Conservation (phyloP, 2,113 vertebrate genomes). For the Etia nguti region DNA sequence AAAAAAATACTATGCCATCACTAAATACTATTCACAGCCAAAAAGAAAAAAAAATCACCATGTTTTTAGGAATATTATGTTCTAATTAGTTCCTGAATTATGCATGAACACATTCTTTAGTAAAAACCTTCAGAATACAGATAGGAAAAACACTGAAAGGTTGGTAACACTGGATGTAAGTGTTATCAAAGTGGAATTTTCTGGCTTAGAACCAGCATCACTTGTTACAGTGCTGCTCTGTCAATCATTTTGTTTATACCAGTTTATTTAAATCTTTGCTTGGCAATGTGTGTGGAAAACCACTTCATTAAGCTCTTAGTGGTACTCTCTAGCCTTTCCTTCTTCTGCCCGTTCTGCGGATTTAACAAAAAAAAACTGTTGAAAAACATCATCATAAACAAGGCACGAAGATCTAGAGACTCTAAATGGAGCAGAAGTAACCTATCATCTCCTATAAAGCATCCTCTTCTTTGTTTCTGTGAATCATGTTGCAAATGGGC, state of each 20-base stretch:
- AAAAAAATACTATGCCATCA: neutral
- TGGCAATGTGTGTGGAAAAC: neutral
- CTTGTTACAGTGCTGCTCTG: neutral
- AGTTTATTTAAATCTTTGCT: neutral
- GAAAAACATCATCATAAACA: neutral
- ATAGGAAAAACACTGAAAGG: neutral
- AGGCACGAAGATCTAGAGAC: neutral
- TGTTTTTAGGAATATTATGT: neutral
- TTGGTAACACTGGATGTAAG: neutral
- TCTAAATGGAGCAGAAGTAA: neutral
- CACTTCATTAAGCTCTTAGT: constrained; percentile 21
- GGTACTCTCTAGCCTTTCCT: neutral
- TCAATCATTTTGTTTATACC: neutral
- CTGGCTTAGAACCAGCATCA: neutral
- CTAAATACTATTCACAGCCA: neutral
- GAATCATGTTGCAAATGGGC: neutral
- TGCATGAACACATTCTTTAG: neutral
- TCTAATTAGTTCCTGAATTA: neutral
- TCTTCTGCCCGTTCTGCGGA: neutral
- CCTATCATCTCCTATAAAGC: neutral
- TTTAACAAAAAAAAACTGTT: neutral
- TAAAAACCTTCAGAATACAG: neutral
- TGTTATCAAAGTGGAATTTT: neutral
- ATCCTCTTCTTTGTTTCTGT: neutral
- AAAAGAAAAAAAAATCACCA: neutral